A percentile compares a stretch with the other conserved stretches of the same genome.
phyloP scores from a whole-genome alignment of 1,140 invertebrate species.

The Popillia japonica region DNA sequence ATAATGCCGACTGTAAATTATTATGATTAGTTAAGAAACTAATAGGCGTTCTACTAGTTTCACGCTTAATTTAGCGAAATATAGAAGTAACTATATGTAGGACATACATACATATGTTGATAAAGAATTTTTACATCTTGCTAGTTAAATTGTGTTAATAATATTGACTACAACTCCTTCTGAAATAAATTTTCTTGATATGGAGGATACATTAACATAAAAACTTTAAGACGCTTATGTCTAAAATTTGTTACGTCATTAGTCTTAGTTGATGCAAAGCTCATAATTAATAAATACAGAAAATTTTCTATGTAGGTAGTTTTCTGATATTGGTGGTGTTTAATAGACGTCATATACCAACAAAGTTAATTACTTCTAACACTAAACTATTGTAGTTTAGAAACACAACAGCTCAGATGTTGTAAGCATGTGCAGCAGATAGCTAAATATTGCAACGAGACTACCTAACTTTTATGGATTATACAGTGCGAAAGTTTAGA shows the following conservation, averaged over 20 bases:
- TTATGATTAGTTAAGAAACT: too few relatives aligned
- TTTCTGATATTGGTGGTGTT: not conserved
- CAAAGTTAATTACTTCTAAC: constrained; percentile 1
- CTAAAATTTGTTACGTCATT: not conserved
- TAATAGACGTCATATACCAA: not conserved
- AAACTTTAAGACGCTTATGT: not conserved
- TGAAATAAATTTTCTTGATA: too few relatives aligned
- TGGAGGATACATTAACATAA: not conserved
- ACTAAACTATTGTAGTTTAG: not conserved
- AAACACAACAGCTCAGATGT: not conserved
- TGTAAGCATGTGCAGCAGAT: not conserved
- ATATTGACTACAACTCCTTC: too few relatives aligned
- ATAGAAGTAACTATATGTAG: too few relatives aligned
- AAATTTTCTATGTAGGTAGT: not conserved
- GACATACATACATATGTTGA: too few relatives aligned
- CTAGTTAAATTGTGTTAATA: too few relatives aligned
- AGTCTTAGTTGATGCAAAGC: not conserved
- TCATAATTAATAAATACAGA: not conserved
- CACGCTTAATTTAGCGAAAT: too few relatives aligned
- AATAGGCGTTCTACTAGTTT: too few relatives aligned
- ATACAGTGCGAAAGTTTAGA: not conserved
- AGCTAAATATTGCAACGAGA: not conserved
- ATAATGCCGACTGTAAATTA: too few relatives aligned
- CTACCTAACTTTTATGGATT: not conserved
- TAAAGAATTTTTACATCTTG: too few relatives aligned